These are phyloP conservation scores for Amiota communis DNA, from an alignment of 2,888 invertebrate species.

Conservation along the genomic window DNA sequence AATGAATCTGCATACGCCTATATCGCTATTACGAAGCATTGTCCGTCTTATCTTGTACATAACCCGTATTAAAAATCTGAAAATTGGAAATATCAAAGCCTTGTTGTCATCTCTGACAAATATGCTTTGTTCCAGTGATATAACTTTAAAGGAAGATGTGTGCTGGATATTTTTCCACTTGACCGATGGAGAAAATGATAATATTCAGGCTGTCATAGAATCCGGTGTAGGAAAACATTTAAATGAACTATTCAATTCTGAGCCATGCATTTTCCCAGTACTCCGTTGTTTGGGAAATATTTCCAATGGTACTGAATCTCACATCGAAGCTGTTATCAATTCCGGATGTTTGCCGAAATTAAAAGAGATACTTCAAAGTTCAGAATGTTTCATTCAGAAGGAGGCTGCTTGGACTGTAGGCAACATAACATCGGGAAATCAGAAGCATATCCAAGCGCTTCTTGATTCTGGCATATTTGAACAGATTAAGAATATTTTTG, in stretches of 20 bases:
- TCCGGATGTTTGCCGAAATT: conserved; percentile 83
- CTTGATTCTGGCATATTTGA: conserved; percentile 76
- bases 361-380: conserved; percentile 78
- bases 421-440: conserved; percentile 93
- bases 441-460: conserved; percentile 83
- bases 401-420: conserved; percentile 87
- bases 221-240: conserved; percentile 79
- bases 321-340: conserved; percentile 87
- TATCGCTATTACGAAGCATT: conserved; percentile 75
- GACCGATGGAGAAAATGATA: conserved; percentile 92
- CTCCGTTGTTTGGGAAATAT: conserved; percentile 93
- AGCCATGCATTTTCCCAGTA: conserved; percentile 89
- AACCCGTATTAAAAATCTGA: too few relatives aligned
- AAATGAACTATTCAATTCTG: conserved; percentile 80
- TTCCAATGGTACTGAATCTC: conserved; percentile 92
- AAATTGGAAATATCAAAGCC: conserved; percentile 81
- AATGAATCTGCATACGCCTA: conserved; percentile 78
- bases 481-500: conserved; percentile 65
- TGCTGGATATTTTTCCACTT: conserved; percentile 96
- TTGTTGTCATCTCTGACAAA: conserved; percentile 84
- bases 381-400: conserved; percentile 72
- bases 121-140: conserved; percentile 81
- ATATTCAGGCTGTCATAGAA: conserved; percentile 89
- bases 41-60: conserved; percentile 64
- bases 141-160: conserved; percentile 89